Evolutionary conservation across 2,888 invertebrate species (phyloP), one percentile per base, ranked within the genome.

Genomic region (Girardia tigrina): DNA sequence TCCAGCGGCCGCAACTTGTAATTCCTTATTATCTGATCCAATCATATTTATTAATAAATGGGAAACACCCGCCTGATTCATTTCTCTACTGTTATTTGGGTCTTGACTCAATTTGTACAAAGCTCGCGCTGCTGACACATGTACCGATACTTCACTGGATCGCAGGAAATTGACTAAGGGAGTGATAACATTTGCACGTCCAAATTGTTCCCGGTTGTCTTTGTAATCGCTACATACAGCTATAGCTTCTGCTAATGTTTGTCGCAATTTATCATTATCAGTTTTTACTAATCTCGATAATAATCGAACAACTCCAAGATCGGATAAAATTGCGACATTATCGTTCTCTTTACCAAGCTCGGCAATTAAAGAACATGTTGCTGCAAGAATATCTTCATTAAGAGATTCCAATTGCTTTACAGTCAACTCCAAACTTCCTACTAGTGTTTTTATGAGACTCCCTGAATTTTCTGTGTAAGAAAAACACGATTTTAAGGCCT

Each of bases 1-100:
- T 0, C 91, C 92, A 4, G 94, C 94, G 0, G 94, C 92, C 0
- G 94, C 92, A 81, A 93, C 90, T 84, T 94, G 93, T n/a, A 94
- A 86, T 70, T 90, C 89, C 75, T 90, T 89, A 82, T 94, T 92
- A 74, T 28, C 26, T 2, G 73, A 73, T 1, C 73, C 73, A 23
- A 73, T 28, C 29, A 73, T 29, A 26, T 29, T 29, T 8, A 73
- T 29, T 56, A 73, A 23, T 8, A 28, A 23, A 29, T 36, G 73
- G 14, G 36, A 26, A 6, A 73, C 73, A 8, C 73, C 73, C 4
- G 36, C 73, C 42, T 36, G 29, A 73, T 73, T 73, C 73, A 73
- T 73, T 36, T 73, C 73, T 36, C 20, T 36, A 29, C 73, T 29
- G 26, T 73, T 73, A 28, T 28, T 73, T 12, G 73, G 73, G 26